These are phyloP conservation scores for Acropora yongei DNA, from an alignment of 64 coral and sea anemone species.

Conservation along the genomic window DNA sequence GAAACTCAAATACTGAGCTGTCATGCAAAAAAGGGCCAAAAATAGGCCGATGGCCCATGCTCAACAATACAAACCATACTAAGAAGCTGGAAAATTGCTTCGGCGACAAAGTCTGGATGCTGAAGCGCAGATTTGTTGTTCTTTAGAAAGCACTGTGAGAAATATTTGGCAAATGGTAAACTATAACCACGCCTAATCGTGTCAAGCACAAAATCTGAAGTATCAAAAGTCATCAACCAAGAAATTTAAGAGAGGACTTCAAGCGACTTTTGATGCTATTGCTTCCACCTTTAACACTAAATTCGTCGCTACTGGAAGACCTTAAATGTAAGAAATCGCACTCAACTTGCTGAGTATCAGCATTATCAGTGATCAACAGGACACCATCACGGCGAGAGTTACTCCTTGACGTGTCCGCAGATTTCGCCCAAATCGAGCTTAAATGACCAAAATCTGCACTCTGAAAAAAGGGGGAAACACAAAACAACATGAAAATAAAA, in stretches of 20 bases:
- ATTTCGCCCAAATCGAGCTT: too few relatives aligned
- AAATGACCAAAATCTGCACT: constrained; percentile 20
- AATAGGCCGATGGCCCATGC: neutral
- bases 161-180: neutral
- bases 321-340: neutral
- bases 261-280: constrained; percentile 29
- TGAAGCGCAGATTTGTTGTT: neutral
- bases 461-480: neutral
- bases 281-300: constrained; percentile 21
- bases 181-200: constrained; percentile 40
- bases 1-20: neutral
- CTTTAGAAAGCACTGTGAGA: neutral
- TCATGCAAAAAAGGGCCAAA: neutral
- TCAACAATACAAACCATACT: neutral
- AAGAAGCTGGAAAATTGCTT: constrained; percentile 11
- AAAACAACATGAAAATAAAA: constrained; percentile 4
- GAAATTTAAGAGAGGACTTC: constrained; percentile 11
- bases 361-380: constrained; percentile 7
- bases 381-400: constrained; percentile 20
- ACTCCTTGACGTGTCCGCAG: too few relatives aligned
- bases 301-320: constrained; percentile 36
- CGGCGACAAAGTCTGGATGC: neutral
- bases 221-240: constrained; percentile 30
- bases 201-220: constrained; percentile 56
- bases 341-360: constrained; percentile 18